phyloP scores from a whole-genome alignment of 2,113 vertebrate species.

The Beaufortia kweichowensis region DNA sequence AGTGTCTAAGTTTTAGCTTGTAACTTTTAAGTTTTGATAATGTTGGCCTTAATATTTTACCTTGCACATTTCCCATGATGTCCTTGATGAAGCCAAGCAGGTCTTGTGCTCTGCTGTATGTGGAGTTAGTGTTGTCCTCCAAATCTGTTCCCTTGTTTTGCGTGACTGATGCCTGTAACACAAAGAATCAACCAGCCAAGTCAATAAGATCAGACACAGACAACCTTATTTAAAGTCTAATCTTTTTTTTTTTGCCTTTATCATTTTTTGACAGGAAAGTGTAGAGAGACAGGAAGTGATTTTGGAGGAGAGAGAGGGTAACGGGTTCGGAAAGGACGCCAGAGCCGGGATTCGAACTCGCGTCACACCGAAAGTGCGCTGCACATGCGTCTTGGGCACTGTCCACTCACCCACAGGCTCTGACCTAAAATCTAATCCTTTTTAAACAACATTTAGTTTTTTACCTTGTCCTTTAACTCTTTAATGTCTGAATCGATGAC shows the following conservation, averaged over 20 bases:
- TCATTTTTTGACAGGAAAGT: too few species aligned
- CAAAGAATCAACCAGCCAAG: constrained; percentile 12
- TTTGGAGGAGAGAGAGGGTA: too few species aligned
- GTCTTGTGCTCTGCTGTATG: constrained; percentile 69
- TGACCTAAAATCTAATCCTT: too few species aligned
- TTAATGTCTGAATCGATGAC: constrained; percentile 74
- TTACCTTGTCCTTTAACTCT: constrained; percentile 77
- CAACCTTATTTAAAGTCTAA: neutral
- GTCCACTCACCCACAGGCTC: too few species aligned
- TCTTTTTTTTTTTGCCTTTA: too few species aligned
- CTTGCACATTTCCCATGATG: constrained; percentile 64
- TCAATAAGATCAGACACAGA: constrained; percentile 7
- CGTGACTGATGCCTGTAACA: constrained; percentile 70
- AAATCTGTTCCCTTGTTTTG: constrained; percentile 58
- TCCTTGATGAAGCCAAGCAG: constrained; percentile 72
- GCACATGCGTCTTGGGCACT: too few species aligned
- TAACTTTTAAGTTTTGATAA: too few species aligned
- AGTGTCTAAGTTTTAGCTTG: too few species aligned
- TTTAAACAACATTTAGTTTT: neutral
- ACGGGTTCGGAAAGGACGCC: too few species aligned
- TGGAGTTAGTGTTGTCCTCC: constrained; percentile 61
- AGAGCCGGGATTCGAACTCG: too few species aligned
- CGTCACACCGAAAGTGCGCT: too few species aligned
- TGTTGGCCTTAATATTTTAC: constrained; percentile 47
- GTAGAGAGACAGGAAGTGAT: too few species aligned